Percentiles rank a stretch among this genome's conserved stretches.
These are phyloP conservation scores for Mormyrus iriodes DNA, from an alignment of 2,113 vertebrate genomes.

Conservation along the genomic window DNA sequence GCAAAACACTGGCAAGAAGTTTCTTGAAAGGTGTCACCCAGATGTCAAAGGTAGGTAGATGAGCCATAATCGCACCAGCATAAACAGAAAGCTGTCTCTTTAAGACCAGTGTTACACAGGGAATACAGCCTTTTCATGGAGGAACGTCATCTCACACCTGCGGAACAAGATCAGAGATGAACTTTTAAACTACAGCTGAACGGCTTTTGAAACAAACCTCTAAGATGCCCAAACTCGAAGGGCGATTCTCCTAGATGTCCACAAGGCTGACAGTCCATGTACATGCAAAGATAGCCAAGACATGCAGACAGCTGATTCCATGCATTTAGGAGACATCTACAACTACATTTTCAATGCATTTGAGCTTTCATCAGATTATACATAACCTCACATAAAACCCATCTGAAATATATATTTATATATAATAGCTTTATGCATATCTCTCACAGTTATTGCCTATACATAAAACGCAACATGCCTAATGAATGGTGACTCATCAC, in stretches of 20 bases:
- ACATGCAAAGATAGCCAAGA: background rate
- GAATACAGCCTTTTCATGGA: background rate
- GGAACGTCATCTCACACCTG: background rate
- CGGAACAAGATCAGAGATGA: background rate
- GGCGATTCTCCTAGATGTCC: background rate
- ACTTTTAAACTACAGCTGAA: background rate
- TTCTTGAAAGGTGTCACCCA: background rate
- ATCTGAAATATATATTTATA: background rate
- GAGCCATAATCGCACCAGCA: background rate
- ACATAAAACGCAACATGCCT: background rate
- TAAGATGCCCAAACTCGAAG: background rate
- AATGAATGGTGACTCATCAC: background rate
- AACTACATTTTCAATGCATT: background rate
- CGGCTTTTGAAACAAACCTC: background rate
- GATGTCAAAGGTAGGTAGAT: background rate
- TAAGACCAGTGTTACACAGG: background rate
- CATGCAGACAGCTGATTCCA: background rate
- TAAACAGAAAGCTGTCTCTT: background rate
- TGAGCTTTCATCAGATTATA: background rate
- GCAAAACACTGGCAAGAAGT: background rate
- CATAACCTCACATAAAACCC: background rate
- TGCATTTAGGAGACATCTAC: background rate
- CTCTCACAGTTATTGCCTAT: background rate
- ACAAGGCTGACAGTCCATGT: background rate
- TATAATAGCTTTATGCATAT: slow-evolving; percentile 9